phyloP scores from a whole-genome alignment of 2,113 vertebrate species.

The Gymnocephalus cernua region DNA sequence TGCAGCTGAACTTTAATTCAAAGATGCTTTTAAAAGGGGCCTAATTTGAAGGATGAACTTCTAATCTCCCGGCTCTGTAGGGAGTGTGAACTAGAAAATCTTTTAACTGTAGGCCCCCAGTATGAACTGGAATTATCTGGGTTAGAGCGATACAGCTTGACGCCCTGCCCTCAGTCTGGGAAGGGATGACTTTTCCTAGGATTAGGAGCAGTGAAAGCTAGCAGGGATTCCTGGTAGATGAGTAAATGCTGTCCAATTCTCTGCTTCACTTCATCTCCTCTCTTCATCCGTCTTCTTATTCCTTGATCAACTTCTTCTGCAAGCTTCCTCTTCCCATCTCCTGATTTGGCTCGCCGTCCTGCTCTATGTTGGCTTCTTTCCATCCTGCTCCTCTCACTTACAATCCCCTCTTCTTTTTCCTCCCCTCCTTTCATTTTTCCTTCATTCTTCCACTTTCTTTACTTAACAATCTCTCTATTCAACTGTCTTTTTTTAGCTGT shows the following conservation, averaged over 20 bases:
- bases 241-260: slow-evolving; percentile 40
- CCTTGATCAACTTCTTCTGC: slow-evolving; percentile 36
- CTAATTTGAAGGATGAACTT: slow-evolving; percentile 31
- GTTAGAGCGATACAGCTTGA: slow-evolving; percentile 52
- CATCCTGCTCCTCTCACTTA: neutral
- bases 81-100: slow-evolving; percentile 23
- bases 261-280: slow-evolving; percentile 37
- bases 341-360: slow-evolving; percentile 29
- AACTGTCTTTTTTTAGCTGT: neutral
- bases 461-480: slow-evolving; percentile 4
- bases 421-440: neutral
- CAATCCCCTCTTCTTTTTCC: neutral
- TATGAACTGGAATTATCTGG: slow-evolving; percentile 54
- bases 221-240: slow-evolving; percentile 38
- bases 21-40: slow-evolving; percentile 2
- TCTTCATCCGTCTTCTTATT: neutral
- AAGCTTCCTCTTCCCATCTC: slow-evolving; percentile 21
- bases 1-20: slow-evolving; percentile 25
- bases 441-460: neutral
- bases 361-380: slow-evolving; percentile 7
- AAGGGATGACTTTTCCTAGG: slow-evolving; percentile 40
- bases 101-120: slow-evolving; percentile 48
- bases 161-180: slow-evolving; percentile 32
- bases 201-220: slow-evolving; percentile 41
- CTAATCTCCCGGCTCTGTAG: slow-evolving; percentile 29